Evolutionary conservation across 2,888 invertebrate species (phyloP).

Genomic region (Autographa gamma): DNA sequence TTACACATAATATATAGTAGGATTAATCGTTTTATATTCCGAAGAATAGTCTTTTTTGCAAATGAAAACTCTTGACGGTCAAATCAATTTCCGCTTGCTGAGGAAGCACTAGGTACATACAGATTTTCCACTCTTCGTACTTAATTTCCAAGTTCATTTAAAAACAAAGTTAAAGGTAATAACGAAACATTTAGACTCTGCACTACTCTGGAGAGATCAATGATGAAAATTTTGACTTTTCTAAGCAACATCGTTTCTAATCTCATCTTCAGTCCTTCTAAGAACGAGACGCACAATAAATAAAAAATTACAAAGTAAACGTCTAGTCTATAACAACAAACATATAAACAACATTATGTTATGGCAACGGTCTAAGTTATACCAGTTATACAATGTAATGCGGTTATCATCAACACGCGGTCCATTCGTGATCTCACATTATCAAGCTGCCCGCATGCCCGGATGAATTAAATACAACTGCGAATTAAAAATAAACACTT

Average conservation of each 20-base stretch:
- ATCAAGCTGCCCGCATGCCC: conserved; percentile 53
- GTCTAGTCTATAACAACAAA: conserved; percentile 24
- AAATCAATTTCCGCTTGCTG: too few relatives aligned
- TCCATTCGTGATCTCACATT: conserved; percentile 52
- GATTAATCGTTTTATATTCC: too few relatives aligned
- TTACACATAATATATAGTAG: too few relatives aligned
- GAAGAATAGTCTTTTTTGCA: too few relatives aligned
- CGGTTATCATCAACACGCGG: conserved; percentile 60
- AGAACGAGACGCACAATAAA: background rate
- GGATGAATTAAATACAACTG: conserved; percentile 47
- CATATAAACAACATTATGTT: conserved; percentile 33
- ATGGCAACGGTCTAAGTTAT: conserved; percentile 48
- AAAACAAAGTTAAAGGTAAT: too few relatives aligned
- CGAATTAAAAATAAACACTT: conserved; percentile 50
- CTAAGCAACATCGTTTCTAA: background rate
- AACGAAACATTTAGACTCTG: too few relatives aligned
- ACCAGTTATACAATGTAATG: conserved; percentile 51
- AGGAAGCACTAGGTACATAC: too few relatives aligned
- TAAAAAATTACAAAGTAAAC: background rate
- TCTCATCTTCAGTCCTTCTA: background rate
- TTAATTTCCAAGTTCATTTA: too few relatives aligned
- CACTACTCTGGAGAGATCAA: too few relatives aligned
- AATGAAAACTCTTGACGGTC: too few relatives aligned
- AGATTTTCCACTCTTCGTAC: too few relatives aligned
- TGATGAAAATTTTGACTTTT: background rate